These are phyloP conservation scores for Pterocles gutturalis DNA, from an alignment of 2,113 vertebrate genomes.

Conservation along the genomic window DNA sequence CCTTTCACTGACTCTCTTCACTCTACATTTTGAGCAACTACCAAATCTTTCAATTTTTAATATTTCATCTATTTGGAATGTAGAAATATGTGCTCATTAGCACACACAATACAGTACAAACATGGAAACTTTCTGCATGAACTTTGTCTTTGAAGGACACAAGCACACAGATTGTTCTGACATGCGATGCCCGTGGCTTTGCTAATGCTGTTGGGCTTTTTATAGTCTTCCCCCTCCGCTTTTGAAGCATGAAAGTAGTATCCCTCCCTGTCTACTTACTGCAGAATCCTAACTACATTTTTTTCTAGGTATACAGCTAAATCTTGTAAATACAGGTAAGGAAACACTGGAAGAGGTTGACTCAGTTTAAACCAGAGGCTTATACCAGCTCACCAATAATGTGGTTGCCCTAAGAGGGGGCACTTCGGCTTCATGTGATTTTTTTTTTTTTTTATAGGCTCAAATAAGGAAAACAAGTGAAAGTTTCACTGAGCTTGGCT, in stretches of 20 bases:
- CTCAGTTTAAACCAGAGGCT: neutral
- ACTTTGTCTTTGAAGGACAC: neutral
- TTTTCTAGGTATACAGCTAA: neutral
- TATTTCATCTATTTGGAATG: neutral
- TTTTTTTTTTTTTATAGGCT: neutral
- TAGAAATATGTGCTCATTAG: neutral
- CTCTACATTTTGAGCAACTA: neutral
- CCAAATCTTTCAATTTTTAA: neutral
- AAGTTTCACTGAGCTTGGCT: neutral
- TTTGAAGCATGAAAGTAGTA: neutral
- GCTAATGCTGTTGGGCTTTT: neutral
- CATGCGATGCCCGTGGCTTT: neutral
- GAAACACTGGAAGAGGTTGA: neutral
- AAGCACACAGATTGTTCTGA: neutral
- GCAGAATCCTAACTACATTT: neutral
- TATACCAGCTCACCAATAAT: neutral
- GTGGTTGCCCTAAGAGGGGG: neutral
- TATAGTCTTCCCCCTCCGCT: neutral
- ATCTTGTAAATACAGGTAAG: neutral
- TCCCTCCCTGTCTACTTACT: neutral
- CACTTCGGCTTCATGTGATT: neutral
- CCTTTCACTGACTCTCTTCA: neutral
- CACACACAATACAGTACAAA: neutral
- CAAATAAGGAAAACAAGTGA: neutral
- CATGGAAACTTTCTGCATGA: neutral